A percentile compares a stretch with the other conserved stretches of the same genome.
These are phyloP conservation scores for Dione vanillae DNA, from an alignment of 2,888 invertebrate species.

Conservation along the genomic window DNA sequence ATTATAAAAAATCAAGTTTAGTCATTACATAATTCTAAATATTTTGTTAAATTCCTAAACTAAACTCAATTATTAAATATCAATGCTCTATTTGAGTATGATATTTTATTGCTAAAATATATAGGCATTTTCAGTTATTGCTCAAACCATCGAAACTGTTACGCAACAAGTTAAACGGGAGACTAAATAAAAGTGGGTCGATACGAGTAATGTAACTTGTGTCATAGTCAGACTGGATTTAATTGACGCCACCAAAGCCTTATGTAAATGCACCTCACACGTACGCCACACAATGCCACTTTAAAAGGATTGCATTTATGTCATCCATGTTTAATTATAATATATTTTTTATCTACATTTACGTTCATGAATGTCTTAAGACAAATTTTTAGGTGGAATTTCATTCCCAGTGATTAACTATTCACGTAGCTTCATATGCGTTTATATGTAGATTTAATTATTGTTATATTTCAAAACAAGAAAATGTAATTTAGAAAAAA, in stretches of 20 bases:
- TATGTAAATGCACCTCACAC: conserved; percentile 62
- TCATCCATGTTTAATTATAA: conserved; percentile 31
- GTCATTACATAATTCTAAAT: no score
- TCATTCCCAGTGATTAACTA: no score
- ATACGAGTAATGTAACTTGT: conserved; percentile 35
- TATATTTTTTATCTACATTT: background rate
- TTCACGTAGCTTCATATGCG: no score
- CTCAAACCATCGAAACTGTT: conserved; percentile 4
- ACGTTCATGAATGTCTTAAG: no score
- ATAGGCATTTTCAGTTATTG: background rate
- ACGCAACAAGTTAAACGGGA: conserved; percentile 5
- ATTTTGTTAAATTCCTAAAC: background rate
- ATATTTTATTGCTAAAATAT: background rate
- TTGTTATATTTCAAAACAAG: no score
- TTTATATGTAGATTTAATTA: no score
- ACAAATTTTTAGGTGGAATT: no score
- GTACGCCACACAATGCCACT: conserved; percentile 32
- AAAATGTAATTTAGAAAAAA: no score
- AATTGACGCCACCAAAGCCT: conserved; percentile 58
- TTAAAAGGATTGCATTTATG: conserved; percentile 48
- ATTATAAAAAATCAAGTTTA: no score
- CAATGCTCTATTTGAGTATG: no score
- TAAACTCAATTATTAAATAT: no score
- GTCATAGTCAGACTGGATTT: conserved; percentile 53
- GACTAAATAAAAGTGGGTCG: conserved; percentile 39